Conservation (phyloP, 1,140 invertebrate species). For the Formica exsecta region DNA sequence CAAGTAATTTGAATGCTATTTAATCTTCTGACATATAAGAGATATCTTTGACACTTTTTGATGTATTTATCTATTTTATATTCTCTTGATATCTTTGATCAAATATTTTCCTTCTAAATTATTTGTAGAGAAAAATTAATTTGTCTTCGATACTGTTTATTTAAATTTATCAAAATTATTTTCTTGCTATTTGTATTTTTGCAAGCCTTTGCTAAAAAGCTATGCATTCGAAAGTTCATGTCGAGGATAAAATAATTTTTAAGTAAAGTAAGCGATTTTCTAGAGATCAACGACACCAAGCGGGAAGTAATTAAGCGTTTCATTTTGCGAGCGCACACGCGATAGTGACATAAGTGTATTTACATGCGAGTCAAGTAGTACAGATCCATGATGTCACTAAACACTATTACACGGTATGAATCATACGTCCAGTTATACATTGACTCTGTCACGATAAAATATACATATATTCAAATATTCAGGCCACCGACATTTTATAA, state of each 20-base stretch:
- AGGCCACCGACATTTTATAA: conserved; percentile 45
- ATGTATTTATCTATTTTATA: too few species aligned
- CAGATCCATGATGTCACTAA: conserved; percentile 19
- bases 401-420: conserved; percentile 48
- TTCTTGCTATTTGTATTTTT: too few species aligned
- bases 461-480: conserved; percentile 44
- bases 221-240: neutral
- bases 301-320: conserved; percentile 18
- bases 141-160: too few species aligned
- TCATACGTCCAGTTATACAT: conserved; percentile 16
- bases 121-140: too few species aligned
- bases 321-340: neutral
- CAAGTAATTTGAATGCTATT: too few species aligned
- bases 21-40: too few species aligned
- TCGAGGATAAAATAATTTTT: neutral
- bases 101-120: too few species aligned
- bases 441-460: conserved; percentile 28
- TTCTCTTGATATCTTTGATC: too few species aligned
- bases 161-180: too few species aligned
- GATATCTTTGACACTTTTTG: too few species aligned
- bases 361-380: conserved; percentile 50
- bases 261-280: neutral
- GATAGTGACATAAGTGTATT: conserved; percentile 66
- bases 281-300: conserved; percentile 43
- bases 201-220: too few species aligned